These are phyloP conservation scores for Cantharis rustica DNA, from an alignment of 2,888 invertebrate genomes.

Conservation along the genomic window DNA sequence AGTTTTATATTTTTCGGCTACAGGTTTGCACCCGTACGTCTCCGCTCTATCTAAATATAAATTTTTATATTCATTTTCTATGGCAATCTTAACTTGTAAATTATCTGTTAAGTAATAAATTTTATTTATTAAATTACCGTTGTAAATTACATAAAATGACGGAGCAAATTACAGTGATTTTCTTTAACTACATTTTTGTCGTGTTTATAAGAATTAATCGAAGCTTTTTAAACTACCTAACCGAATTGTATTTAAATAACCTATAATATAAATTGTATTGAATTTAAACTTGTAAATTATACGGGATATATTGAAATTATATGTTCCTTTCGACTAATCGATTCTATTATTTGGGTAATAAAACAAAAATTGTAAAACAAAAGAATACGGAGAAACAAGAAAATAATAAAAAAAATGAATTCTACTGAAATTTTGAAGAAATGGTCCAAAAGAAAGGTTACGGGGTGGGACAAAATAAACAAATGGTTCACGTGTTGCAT, in stretches of 20 bases:
- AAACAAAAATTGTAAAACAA: no score
- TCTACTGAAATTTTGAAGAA: no score
- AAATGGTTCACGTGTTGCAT: no score
- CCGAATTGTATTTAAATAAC: background rate
- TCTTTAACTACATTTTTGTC: background rate
- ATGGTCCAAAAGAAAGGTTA: no score
- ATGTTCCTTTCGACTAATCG: background rate
- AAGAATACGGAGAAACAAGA: no score
- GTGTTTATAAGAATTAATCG: background rate
- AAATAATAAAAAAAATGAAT: no score
- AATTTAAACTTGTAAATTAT: background rate
- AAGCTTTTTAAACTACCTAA: background rate
- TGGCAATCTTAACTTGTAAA: background rate
- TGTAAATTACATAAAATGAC: background rate
- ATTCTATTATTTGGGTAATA: background rate
- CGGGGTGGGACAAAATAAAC: no score
- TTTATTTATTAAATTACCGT: slow-evolving; percentile 1
- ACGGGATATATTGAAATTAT: background rate
- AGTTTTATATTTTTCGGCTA: background rate
- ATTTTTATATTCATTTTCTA: background rate
- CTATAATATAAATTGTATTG: background rate
- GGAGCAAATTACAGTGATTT: slow-evolving; percentile 2
- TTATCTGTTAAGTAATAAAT: background rate
- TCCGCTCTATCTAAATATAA: background rate
- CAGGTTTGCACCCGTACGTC: background rate